Conservation (phyloP, 2,797 vertebrate genomes). For the Manis pentadactyla region DNA sequence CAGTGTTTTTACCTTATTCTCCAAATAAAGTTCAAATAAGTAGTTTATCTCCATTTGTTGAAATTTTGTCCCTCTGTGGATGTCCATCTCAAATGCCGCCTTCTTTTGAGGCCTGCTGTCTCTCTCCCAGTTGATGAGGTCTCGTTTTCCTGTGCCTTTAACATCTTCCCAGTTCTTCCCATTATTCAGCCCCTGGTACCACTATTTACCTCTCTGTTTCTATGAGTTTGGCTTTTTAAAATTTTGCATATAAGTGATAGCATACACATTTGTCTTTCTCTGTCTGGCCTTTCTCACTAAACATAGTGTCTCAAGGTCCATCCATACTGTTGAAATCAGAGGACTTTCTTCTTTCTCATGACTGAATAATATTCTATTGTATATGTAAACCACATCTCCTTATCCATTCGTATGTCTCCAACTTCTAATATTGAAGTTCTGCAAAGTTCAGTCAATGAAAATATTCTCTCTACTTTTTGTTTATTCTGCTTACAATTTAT, state of each 20-base stretch:
- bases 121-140: not conserved
- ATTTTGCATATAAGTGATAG: not conserved
- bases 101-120: not conserved
- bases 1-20: not conserved
- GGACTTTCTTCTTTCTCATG: not conserved
- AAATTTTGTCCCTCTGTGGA: not conserved
- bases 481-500: not conserved
- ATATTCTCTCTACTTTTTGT: not conserved
- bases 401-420: not conserved
- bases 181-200: not conserved
- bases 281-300: not conserved
- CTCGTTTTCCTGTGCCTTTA: slow-evolving; percentile 30
- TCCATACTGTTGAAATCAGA: not conserved
- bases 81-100: not conserved
- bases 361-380: not conserved
- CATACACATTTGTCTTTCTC: not conserved
- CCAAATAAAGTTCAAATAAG: not conserved
- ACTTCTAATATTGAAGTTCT: not conserved
- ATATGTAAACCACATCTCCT: not conserved
- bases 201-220: not conserved
- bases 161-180: not conserved
- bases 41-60: not conserved
- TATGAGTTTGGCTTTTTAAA: not conserved
- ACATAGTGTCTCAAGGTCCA: not conserved
- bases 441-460: not conserved